Evolutionary conservation across 2,113 vertebrate species (phyloP).

Genomic region (Columba livia): DNA sequence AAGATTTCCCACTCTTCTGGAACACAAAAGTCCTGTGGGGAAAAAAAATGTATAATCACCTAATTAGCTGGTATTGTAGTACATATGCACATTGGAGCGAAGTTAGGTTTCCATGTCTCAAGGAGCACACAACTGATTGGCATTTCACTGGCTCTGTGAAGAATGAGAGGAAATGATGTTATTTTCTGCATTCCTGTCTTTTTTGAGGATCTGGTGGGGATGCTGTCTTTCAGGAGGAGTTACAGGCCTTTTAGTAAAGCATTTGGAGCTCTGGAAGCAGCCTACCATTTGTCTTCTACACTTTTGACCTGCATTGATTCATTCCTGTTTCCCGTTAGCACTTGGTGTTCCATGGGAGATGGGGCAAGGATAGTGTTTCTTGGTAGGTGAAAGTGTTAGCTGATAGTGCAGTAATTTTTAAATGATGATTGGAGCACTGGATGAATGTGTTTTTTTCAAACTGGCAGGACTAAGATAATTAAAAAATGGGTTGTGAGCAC

Average conservation of each 20-base stretch:
- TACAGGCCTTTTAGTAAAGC: not conserved
- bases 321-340: not conserved
- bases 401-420: not conserved
- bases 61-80: not conserved
- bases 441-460: not conserved
- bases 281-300: not conserved
- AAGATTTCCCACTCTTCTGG: not conserved
- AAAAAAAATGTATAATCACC: not conserved
- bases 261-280: not conserved
- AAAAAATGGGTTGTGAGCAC: not conserved
- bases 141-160: not conserved
- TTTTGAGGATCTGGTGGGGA: not conserved
- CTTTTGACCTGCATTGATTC: not conserved
- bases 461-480: not conserved
- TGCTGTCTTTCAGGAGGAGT: not conserved
- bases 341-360: not conserved
- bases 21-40: not conserved
- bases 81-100: not conserved
- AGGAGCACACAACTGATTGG: not conserved
- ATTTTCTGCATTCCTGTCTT: not conserved
- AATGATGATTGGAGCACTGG: not conserved
- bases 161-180: not conserved
- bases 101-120: not conserved
- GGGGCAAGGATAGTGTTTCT: not conserved
- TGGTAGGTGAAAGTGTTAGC: not conserved